Conservation (phyloP, 23 tunicate species). For the Diplosoma virens region DNA sequence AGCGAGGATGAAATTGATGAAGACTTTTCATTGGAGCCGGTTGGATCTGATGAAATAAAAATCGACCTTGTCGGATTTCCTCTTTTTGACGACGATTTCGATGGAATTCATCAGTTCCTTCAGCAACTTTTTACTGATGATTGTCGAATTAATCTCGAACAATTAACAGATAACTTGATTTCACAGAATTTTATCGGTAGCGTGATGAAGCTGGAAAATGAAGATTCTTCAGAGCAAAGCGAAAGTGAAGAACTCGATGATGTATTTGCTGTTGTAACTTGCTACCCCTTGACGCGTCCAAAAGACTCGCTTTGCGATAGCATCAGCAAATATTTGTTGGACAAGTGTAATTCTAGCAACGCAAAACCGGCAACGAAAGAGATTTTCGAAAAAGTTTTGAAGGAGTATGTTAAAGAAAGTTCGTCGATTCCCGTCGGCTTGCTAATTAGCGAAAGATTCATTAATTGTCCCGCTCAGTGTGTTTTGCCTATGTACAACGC, state of each 20-base stretch:
- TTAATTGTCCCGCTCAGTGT: constrained; percentile 81
- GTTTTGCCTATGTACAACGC: constrained; percentile 70
- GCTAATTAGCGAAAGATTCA: constrained; percentile 67
- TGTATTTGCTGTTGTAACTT: constrained; percentile 51
- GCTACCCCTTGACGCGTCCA: constrained; percentile 39
- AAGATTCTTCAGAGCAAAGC: too few relatives aligned
- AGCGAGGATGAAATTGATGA: constrained; percentile 4
- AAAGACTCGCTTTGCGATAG: constrained; percentile 20
- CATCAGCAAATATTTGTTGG: constrained; percentile 3
- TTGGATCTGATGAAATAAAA: neutral
- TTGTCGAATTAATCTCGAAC: constrained; percentile 24
- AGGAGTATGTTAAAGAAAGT: too few relatives aligned
- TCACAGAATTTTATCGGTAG: constrained; percentile 78
- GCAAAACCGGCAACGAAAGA: neutral
- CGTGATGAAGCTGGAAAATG: constrained; percentile 65
- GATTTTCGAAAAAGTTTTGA: neutral
- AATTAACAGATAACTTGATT: constrained; percentile 41
- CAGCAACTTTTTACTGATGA: constrained; percentile 55
- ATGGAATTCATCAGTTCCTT: constrained; percentile 74
- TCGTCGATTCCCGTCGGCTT: constrained; percentile 73
- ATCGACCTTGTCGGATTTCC: constrained; percentile 27
- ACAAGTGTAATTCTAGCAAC: neutral
- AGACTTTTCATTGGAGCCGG: neutral
- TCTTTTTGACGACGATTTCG: constrained; percentile 46
- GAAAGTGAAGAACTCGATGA: too few relatives aligned